phyloP scores from a whole-genome alignment of 2,888 invertebrate genomes.

The Pammene aurita region DNA sequence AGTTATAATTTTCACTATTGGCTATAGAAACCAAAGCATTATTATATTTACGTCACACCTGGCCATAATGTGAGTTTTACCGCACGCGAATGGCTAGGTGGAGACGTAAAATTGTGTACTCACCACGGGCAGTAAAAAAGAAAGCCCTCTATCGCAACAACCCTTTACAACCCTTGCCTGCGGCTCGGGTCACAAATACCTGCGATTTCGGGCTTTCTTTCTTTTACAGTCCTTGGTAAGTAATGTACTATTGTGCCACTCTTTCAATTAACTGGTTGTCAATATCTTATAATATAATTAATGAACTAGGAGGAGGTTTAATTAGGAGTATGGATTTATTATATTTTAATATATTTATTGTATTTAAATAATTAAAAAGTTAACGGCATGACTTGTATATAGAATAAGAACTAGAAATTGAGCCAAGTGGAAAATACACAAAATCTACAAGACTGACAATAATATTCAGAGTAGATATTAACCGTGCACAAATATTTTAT shows the following conservation, averaged over 20 bases:
- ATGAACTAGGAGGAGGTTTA: constrained; percentile 54
- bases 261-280: constrained; percentile 70
- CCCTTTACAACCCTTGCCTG: too few species aligned
- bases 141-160: too few species aligned
- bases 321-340: constrained; percentile 67
- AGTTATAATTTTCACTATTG: constrained; percentile 58
- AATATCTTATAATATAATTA: constrained; percentile 61
- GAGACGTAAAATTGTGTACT: too few species aligned
- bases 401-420: constrained; percentile 72
- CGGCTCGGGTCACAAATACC: too few species aligned
- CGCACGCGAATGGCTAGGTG: too few species aligned
- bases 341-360: constrained; percentile 77
- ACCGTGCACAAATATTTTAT: constrained; percentile 72
- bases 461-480: constrained; percentile 82
- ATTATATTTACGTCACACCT: constrained; percentile 46
- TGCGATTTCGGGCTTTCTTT: too few species aligned
- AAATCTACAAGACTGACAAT: constrained; percentile 83
- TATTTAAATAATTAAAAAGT: constrained; percentile 74
- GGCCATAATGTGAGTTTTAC: too few species aligned
- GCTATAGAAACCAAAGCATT: constrained; percentile 74
- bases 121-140: too few species aligned
- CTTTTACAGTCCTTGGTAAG: too few species aligned
- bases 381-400: constrained; percentile 79
- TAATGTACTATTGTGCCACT: constrained; percentile 80
- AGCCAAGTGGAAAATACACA: constrained; percentile 77